Evolutionary conservation across 2,888 invertebrate genomes (phyloP).

Genomic region (Polymixis lichenea): DNA sequence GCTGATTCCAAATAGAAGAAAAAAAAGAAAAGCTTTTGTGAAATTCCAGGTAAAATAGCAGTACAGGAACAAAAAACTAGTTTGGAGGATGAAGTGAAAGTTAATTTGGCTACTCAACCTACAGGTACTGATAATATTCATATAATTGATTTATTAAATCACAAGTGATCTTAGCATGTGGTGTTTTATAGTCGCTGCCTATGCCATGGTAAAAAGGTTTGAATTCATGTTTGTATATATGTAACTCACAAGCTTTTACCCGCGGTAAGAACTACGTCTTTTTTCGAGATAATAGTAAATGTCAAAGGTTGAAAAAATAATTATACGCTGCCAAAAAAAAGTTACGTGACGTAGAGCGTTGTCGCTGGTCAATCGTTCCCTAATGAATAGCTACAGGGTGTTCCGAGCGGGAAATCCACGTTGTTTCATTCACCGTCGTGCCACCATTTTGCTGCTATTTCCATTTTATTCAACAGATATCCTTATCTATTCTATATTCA

Average conservation of each 20-base stretch:
- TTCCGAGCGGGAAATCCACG: not conserved
- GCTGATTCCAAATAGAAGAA: not conserved
- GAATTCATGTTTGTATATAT: not conserved
- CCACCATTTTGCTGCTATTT: not conserved
- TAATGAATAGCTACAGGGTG: not conserved
- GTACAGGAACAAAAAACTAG: constrained; percentile 36
- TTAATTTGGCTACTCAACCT: constrained; percentile 37
- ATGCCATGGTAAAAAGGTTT: not conserved
- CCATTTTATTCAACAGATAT: not conserved
- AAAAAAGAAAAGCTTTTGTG: not conserved
- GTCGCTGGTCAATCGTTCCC: not conserved
- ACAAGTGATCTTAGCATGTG: not conserved
- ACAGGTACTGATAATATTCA: constrained; percentile 51
- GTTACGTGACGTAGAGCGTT: no score
- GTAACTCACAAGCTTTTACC: not conserved
- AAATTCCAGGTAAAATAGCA: constrained; percentile 16
- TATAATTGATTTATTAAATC: not conserved
- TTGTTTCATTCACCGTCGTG: not conserved
- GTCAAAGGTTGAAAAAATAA: not conserved
- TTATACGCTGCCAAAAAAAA: not conserved
- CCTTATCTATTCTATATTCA: not conserved
- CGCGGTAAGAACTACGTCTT: no score
- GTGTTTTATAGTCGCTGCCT: no score
- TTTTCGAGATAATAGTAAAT: not conserved
- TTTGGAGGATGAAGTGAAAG: constrained; percentile 30